Evolutionary conservation across 2,888 invertebrate species (phyloP).

Genomic region (Harpagoxenus sublaevis): DNA sequence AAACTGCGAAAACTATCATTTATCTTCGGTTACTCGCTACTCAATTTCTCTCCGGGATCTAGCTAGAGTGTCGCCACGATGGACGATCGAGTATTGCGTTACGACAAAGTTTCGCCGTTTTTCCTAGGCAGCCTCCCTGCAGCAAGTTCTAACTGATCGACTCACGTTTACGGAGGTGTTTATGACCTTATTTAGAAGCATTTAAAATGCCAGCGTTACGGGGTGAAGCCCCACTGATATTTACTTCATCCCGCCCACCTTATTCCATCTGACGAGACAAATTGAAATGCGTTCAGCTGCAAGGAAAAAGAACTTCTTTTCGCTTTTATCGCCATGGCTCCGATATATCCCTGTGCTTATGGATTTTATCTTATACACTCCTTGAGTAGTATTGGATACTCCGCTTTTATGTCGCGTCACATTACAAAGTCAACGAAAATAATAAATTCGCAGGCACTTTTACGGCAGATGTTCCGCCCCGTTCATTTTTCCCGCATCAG

Average conservation of each 20-base stretch:
- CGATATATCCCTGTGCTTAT: not conserved
- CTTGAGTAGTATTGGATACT: not conserved
- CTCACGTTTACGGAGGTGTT: not conserved
- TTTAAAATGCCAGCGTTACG: not conserved
- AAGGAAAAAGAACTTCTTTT: not conserved
- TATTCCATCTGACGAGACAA: not conserved
- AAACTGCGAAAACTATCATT: conserved; percentile 20
- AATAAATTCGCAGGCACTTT: conserved; percentile 26
- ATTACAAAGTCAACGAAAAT: conserved; percentile 33
- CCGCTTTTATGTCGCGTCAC: not conserved
- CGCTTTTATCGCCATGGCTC: not conserved
- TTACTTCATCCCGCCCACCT: not conserved
- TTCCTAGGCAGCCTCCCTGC: not conserved
- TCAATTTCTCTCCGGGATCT: conserved; percentile 14
- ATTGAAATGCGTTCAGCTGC: conserved; percentile 22
- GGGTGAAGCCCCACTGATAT: not conserved
- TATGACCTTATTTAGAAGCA: conserved; percentile 32
- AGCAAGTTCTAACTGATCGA: not conserved
- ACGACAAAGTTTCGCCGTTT: conserved; percentile 1
- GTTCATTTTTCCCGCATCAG: conserved; percentile 34
- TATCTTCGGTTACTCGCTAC: conserved; percentile 23
- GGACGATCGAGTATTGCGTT: not conserved
- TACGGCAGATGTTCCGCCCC: not conserved
- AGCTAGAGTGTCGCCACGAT: not conserved
- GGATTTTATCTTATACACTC: not conserved